Evolutionary conservation across 2,888 invertebrate genomes (phyloP).

Genomic region (Iphiclides podalirius): DNA sequence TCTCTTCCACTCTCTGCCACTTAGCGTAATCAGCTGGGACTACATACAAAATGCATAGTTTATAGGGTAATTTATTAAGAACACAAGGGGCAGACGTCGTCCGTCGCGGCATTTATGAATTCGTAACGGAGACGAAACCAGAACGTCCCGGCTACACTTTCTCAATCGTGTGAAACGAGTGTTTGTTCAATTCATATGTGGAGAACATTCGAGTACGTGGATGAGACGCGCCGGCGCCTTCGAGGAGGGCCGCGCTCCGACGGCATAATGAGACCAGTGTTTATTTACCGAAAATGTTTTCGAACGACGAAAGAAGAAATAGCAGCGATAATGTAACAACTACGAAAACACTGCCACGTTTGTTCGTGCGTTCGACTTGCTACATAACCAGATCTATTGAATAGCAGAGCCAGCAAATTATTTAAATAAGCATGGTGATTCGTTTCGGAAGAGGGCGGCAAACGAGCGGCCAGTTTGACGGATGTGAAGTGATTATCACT

Average conservation of each 20-base stretch:
- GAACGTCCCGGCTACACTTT: slow-evolving; percentile 29
- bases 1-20: no score
- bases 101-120: no score
- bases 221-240: slow-evolving; percentile 59
- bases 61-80: no score
- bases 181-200: slow-evolving; percentile 56
- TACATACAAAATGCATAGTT: no score
- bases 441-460: no score
- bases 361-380: slow-evolving; percentile 1
- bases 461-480: no score
- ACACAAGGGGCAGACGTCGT: no score
- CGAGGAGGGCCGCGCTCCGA: slow-evolving; percentile 21
- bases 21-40: no score
- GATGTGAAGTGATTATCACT: no score
- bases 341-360: background rate
- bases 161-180: slow-evolving; percentile 38
- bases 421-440: no score
- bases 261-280: slow-evolving; percentile 20
- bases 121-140: slow-evolving; percentile 31
- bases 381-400: no score
- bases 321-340: background rate
- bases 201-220: slow-evolving; percentile 41
- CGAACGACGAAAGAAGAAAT: slow-evolving; percentile 10
- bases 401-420: no score
- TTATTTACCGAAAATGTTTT: slow-evolving; percentile 20